Evolutionary conservation across 2,797 vertebrate species (phyloP), one percentile per base, ranked within the genome.

Genomic region (Psittacula echo): DNA sequence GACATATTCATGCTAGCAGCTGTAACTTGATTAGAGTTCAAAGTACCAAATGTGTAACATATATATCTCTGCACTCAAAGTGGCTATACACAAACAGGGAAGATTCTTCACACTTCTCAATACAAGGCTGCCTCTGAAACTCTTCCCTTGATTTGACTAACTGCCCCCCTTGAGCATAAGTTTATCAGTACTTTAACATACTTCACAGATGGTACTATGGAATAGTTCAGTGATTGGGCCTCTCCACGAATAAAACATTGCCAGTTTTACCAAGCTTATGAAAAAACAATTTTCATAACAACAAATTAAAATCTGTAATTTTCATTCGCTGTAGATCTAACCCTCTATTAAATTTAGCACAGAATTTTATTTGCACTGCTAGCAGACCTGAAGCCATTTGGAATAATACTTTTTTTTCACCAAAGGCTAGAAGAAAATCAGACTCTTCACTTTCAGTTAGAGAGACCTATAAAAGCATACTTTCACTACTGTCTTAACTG

Each of bases 61-160:
- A 5, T 4, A 13, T 2, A 70, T 21, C 7, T 87, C 45, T 32
- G 27, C 27, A 74, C 32, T 53, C 39, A 26, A 68, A 74, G 27
- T 5, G 6, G 32, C 3, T 30, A 53, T 68, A 23, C n/a, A 65
- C 2, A 1, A 60, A 44, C 1, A 0, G 12, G 14, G 14, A 78
- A 30, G 27, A 74, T 65, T 39, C 39, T 74, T 48, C 34, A 32
- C 22, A 17, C 32, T 32, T 27, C 14, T 47, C 34, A 37, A 2
- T 5, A 41, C 29, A 53, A 79, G 32, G 62, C 17, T 9, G 2
- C 24, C 29, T 53, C 39, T 82, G 56, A 22, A 65, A 54, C 22
- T 68, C 68, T 41, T 42, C 42, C 32, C 37, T 77, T 29, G 15
- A 58, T 66, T 75, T 75, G 64, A 48, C 51, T 75, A 56, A 56